Evolutionary conservation across 2,113 vertebrate genomes (phyloP).

Genomic region (Rhinopomastus cyanomelas): DNA sequence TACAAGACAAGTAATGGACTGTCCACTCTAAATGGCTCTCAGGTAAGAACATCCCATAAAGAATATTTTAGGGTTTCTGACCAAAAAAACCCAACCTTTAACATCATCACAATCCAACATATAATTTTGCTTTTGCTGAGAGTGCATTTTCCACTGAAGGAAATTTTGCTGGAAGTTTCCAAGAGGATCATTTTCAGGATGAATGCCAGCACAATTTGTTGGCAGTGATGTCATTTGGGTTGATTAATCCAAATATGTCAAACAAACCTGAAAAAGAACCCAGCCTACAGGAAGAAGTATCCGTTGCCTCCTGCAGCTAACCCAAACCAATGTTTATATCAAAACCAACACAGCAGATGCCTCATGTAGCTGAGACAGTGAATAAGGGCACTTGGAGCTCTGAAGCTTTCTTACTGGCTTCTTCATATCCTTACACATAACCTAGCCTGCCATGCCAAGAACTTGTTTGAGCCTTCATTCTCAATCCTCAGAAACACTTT

Average conservation of each 20-base stretch:
- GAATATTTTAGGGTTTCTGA: background rate
- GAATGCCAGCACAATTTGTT: background rate
- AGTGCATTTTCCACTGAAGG: background rate
- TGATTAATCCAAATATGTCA: background rate
- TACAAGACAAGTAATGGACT: background rate
- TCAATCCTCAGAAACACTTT: background rate
- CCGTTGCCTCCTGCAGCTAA: background rate
- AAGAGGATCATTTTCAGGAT: conserved; percentile 3
- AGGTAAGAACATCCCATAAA: background rate
- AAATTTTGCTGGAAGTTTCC: conserved; percentile 25
- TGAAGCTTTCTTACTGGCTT: background rate
- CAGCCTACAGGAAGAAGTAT: background rate
- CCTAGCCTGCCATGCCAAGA: background rate
- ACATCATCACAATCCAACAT: background rate
- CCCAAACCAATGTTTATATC: background rate
- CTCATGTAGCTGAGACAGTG: background rate
- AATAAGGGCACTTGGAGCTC: background rate
- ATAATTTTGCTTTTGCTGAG: background rate
- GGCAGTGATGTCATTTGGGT: background rate
- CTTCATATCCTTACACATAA: background rate
- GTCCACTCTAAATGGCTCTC: background rate
- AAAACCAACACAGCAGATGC: background rate
- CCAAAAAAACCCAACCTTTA: background rate
- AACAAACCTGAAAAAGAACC: background rate
- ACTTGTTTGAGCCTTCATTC: background rate